phyloP scores from a whole-genome alignment of 2,113 vertebrate species.

The Cairina moschata region DNA sequence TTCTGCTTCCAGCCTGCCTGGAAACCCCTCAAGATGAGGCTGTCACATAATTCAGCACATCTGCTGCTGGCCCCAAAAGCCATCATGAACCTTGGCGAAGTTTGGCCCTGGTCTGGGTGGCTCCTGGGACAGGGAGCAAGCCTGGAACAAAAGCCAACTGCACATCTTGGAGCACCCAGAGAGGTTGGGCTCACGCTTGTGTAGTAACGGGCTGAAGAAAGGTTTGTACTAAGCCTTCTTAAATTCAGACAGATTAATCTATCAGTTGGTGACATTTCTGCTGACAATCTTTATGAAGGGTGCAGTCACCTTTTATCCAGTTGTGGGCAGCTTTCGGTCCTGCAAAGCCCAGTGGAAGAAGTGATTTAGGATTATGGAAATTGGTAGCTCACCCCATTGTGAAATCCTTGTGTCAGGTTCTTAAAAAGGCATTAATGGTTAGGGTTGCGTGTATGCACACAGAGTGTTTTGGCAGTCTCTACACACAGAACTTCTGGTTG shows the following conservation, averaged over 20 bases:
- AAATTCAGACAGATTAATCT: background rate
- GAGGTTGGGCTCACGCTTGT: background rate
- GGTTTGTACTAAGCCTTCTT: background rate
- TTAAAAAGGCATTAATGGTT: background rate
- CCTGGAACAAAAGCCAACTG: background rate
- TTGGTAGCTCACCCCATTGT: background rate
- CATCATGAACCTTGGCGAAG: background rate
- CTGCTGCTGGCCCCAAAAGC: background rate
- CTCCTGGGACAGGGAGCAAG: background rate
- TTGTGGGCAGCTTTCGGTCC: background rate
- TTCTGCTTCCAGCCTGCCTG: conserved; percentile 2
- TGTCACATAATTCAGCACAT: conserved; percentile 12
- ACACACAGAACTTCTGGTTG: background rate
- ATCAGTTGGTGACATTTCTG: background rate
- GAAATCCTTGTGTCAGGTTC: background rate
- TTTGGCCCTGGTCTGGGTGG: background rate
- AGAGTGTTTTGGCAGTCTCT: background rate
- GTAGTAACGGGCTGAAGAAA: background rate
- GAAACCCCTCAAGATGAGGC: background rate
- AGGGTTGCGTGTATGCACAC: background rate
- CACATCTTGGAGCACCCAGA: background rate
- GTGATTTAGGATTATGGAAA: background rate
- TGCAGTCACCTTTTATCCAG: background rate
- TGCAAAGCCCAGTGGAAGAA: background rate
- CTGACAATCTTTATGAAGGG: background rate